Evolutionary conservation across 2,888 invertebrate genomes (phyloP), one percentile per base, ranked within the genome.

Genomic region (Synergus gifuensis): DNA sequence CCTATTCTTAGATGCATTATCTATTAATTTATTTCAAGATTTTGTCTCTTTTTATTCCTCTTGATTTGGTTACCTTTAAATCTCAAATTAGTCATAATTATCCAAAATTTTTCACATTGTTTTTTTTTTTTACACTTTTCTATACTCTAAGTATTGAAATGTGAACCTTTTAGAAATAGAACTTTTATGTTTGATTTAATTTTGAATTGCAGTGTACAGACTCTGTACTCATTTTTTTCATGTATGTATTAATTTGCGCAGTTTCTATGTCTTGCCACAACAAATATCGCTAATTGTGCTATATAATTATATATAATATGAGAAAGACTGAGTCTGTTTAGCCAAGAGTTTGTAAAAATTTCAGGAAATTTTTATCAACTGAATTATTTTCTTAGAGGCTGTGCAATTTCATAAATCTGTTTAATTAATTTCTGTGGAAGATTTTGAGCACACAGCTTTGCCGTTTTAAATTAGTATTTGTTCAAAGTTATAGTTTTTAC

Each of bases 1-100:
- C 81, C 85, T 42, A 62, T 62, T 62, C 5, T 42, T 16, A n/a
- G 5, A 36, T 36, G 36, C 0, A 36, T 66, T 66, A 77, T 78
- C 5, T 36, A 36, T 80, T 76, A 62, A 18, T 78, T 69, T 22
- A 76, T 76, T 67, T 4, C 11, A 16, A 49, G 76, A 79, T 12
- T 46, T 8, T 76, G 67, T 77, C 18, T 46, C 3, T 62, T 36
- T 62, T 64, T 8, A 77, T 62, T 78, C n/a, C 14, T 69, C n/a
- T 40, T 64, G 5, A 36, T 36, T 40, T 64, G 54, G n/a, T 9
- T n/a, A n/a, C 64, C 49, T 44, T 49, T 77, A 28, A 60, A 77
- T 76, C 76, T 79, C 77, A 4, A 66, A 78, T 63, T 28, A 5
- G 28, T 5, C 36, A 36, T 36, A 63, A 36, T 63, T 63, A 14